Evolutionary conservation across 2,888 invertebrate species (phyloP).

Genomic region (Diplolepis rosae): DNA sequence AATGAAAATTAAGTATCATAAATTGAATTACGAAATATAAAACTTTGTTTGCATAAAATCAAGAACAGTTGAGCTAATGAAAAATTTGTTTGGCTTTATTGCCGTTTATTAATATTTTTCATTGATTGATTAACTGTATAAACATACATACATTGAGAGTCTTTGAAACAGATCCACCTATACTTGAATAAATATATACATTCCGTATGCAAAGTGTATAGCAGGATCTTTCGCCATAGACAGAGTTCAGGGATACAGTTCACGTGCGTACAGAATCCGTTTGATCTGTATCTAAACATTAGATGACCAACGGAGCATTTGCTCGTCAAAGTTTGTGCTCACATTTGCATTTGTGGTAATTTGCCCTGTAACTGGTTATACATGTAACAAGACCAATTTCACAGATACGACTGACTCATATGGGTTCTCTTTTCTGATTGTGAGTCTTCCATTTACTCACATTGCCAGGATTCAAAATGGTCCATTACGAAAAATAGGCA

Average conservation of each 20-base stretch:
- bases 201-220: background rate
- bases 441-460: background rate
- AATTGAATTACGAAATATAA: too few species aligned
- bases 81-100: too few species aligned
- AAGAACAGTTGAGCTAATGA: too few species aligned
- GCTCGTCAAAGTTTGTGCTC: constrained; percentile 20
- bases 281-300: constrained; percentile 21
- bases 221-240: background rate
- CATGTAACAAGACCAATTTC: constrained; percentile 6
- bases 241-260: constrained; percentile 4
- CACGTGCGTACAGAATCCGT: constrained; percentile 7
- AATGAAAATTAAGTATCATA: too few species aligned
- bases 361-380: constrained; percentile 3
- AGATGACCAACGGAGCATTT: constrained; percentile 21
- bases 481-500: constrained; percentile 23
- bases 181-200: background rate
- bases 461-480: constrained; percentile 14
- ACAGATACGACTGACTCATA: background rate
- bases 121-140: background rate
- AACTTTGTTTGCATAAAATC: too few species aligned
- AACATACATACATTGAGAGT: too few species aligned
- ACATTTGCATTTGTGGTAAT: constrained; percentile 6
- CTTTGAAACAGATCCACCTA: background rate
- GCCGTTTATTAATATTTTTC: background rate
- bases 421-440: background rate